phyloP scores from a whole-genome alignment of 2,113 vertebrate genomes.

The Scolopax mira region DNA sequence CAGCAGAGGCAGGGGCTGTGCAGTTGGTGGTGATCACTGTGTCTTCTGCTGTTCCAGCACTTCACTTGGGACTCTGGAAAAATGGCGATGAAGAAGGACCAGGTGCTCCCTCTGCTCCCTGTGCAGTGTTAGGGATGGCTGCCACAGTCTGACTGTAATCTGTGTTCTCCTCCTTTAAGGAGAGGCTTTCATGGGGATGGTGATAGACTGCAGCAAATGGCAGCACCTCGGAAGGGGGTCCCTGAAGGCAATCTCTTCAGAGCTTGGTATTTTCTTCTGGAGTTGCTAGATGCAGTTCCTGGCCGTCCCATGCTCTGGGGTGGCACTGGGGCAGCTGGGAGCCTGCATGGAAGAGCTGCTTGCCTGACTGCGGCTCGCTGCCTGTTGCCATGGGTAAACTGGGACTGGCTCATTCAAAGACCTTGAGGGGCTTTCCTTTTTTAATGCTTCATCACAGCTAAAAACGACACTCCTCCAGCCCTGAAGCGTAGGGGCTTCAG shows the following conservation, averaged over 20 bases:
- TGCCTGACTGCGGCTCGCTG: no score
- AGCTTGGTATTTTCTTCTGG: background rate
- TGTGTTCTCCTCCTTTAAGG: background rate
- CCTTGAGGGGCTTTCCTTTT: background rate
- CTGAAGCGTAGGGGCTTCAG: background rate
- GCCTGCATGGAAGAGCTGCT: background rate
- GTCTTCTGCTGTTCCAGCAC: background rate
- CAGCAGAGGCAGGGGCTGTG: background rate
- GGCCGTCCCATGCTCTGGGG: background rate
- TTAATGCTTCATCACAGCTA: background rate
- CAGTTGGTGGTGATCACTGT: background rate
- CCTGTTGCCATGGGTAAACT: background rate
- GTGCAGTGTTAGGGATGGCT: no score
- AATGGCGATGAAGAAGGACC: background rate
- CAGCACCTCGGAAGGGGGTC: background rate
- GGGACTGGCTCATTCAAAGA: background rate
- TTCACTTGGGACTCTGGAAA: background rate
- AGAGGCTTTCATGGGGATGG: rapidly evolving
- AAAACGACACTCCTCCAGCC: background rate
- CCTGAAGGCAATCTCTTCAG: background rate
- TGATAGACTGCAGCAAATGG: background rate
- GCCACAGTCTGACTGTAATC: no score
- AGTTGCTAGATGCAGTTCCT: background rate
- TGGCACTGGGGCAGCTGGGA: background rate
- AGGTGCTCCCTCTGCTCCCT: rapidly evolving